Evolutionary conservation across 1,140 invertebrate species (phyloP).

Genomic region (Drosophila nebulosa): DNA sequence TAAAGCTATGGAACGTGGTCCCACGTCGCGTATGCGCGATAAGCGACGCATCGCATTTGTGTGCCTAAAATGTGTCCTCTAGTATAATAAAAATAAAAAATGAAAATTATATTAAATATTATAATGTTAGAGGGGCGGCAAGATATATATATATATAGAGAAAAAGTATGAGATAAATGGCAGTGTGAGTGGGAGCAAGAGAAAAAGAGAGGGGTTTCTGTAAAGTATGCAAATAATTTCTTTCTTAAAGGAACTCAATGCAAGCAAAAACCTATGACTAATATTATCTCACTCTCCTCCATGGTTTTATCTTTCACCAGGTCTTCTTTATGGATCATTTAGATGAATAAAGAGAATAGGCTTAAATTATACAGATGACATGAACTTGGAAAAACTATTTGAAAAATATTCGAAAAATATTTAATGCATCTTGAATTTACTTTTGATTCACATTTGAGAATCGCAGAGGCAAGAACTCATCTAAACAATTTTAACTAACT

Average conservation of each 20-base stretch:
- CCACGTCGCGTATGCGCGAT: constrained; percentile 71
- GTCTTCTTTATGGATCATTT: no score
- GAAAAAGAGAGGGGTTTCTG: neutral
- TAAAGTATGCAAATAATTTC: neutral
- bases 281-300: no score
- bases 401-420: no score
- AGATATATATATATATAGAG: neutral
- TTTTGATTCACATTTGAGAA: no score
- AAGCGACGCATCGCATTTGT: constrained; percentile 55
- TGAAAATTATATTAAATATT: constrained; percentile 74
- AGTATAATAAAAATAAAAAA: constrained; percentile 77
- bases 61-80: constrained; percentile 58
- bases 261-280: neutral
- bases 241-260: neutral
- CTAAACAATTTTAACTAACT: no score
- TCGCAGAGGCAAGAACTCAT: no score
- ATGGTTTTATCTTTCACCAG: no score
- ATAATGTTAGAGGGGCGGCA: constrained; percentile 42
- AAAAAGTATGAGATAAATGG: neutral
- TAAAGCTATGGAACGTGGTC: constrained; percentile 40
- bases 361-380: no score
- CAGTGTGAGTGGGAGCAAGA: neutral
- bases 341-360: no score
- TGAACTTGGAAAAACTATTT: no score
- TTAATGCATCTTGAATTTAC: no score